Conservation (phyloP, 2,888 invertebrate species). For the Loripinus fragilis region DNA sequence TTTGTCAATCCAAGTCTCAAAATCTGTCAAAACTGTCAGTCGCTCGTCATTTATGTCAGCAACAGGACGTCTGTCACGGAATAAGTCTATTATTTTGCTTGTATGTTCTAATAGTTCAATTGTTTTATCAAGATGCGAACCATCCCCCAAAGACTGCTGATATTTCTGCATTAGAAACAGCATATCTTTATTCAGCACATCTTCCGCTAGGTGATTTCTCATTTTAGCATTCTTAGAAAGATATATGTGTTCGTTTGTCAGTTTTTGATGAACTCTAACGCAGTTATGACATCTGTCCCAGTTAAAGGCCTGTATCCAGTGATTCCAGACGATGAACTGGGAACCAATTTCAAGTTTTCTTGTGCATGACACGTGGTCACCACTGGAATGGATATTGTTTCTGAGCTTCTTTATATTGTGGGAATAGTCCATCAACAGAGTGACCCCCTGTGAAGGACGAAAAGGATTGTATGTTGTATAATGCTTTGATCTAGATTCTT, state of each 20-base stretch:
- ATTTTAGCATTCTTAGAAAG: background rate
- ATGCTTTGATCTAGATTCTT: constrained; percentile 18
- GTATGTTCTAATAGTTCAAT: no score
- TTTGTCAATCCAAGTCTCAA: no score
- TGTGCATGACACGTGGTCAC: constrained; percentile 13
- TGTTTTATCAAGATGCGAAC: no score
- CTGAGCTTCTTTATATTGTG: constrained; percentile 46
- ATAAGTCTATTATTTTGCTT: no score
- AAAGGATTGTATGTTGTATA: constrained; percentile 23
- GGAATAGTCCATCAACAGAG: constrained; percentile 39
- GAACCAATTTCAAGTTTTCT: constrained; percentile 17
- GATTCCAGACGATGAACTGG: background rate
- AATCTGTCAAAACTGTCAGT: no score
- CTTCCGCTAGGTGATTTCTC: constrained; percentile 3
- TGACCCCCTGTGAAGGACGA: constrained; percentile 12
- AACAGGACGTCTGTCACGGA: no score
- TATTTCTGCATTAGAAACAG: constrained; percentile 18
- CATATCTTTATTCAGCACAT: background rate
- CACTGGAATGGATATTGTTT: constrained; percentile 38
- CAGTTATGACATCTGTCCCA: constrained; percentile 1
- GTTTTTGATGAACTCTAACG: background rate
- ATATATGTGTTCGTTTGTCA: background rate
- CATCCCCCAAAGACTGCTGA: no score
- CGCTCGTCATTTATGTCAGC: no score
- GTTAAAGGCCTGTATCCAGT: background rate